Evolutionary conservation across 1,140 invertebrate species (phyloP), one percentile per base, ranked within the genome.

Genomic region (Atta texana): DNA sequence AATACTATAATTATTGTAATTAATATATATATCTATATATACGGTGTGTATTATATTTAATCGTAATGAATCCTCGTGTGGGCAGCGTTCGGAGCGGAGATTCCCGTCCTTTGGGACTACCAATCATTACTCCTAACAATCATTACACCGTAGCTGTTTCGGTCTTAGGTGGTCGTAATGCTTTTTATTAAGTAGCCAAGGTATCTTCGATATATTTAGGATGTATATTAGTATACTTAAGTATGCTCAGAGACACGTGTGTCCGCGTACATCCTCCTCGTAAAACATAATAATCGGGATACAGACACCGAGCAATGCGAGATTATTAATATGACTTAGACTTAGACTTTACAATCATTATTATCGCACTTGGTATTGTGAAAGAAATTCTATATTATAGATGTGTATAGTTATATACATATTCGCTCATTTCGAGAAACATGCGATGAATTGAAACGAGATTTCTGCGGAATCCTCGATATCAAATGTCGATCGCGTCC

Each of bases 21-120:
- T 93, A 94, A 92, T 92, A 91, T 69, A 69, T 69, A 69, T 69
- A 69, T 69, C 18, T 64, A 68, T 68, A 68, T 68, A 39, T 66
- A 94, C 85, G 91, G 85, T 93, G 93, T 94, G 88, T 94, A 93
- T 94, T 94, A 94, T 94, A 93, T 93, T 93, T 94, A 93, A 93
- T 94, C 88, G 81, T 94, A 93, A 94, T 88, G 90, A 51, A 74
- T 84, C 93, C 93, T 93, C 87, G 91, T 92, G 92, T 92, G 90
- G 92, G 91, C 93, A 94, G 92, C 72, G 90, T 88, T 85, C 66
- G 92, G 92, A 93, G 86, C 89, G 89, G 87, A 69, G 39, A 86
- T 93, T 93, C 90, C 88, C 88, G 74, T 93, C 89, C 92, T 92
- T 92, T 93, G 88, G 78, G 82, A 55, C 55, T 63, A 7, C 34